Base-by-base conservation (phyloP, 1,140 invertebrate genomes). In the Myzus persicae region DNA sequence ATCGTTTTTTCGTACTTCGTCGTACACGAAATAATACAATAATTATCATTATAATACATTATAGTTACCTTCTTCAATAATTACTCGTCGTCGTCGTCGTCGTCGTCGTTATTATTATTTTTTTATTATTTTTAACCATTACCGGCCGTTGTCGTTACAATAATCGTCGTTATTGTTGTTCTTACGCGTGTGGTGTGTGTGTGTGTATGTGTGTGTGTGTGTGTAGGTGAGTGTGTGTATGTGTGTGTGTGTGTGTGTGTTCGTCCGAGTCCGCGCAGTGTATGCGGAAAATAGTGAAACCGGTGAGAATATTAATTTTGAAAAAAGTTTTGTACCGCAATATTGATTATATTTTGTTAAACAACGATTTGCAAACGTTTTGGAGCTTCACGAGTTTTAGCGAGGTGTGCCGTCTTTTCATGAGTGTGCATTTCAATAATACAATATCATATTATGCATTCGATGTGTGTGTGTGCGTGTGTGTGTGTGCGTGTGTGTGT, bases 371-470 rank as follows among this genome's bases (percentile, higher is more conserved):
- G 11, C 31, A 59, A 59, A 59, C 26, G 26, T 59, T 59, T 59
- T 31, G 4, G 31, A 59, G 31, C 54, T 59, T 31, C 54, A 31
- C 31, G 46, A 18, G 46, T 48, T 48, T 18, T 1, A 48, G 46
- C 46, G 24, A 59, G 54, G 54, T 14, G 54, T 59, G 31, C 9
- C 31, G 26, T 59, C 54, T 26, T 59, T 59, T 59, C 20, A 14
- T 76, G 59, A n/a, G n/a, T 76, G 59, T 76, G 31, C 59, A 67
- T 67, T 67, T 67, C 59, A n/a, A 67, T n/a, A 67, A n/a, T 67
- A 67, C 3, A 31, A 31, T 59, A 59, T 3, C 8, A 31, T 67
- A 67, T 67, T 31, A 67, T 67, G 59, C 59, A n/a, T 18, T n/a
- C 26, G 54, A 31, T 18, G 9, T 14, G 59, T 67, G n/a, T n/a